Evolutionary conservation across 2,888 invertebrate genomes (phyloP).

Genomic region (Malthinus flaveolus): DNA sequence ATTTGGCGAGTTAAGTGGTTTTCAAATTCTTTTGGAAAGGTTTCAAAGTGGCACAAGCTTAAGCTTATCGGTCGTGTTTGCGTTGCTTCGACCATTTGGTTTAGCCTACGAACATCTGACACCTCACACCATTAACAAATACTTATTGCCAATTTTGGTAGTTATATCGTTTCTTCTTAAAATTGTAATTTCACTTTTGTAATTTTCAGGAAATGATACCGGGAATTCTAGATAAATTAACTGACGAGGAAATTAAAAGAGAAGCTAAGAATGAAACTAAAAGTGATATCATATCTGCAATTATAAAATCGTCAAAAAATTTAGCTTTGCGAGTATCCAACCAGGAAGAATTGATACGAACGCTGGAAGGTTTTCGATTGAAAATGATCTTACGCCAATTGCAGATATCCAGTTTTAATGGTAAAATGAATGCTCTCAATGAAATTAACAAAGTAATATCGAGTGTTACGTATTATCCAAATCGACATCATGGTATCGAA

Average conservation of each 20-base stretch:
- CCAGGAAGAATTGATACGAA: slow-evolving; percentile 77
- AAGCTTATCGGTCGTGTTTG: slow-evolving; percentile 76
- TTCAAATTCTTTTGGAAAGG: slow-evolving; percentile 80
- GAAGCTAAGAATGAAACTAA: slow-evolving; percentile 95
- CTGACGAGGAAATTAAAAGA: slow-evolving; percentile 93
- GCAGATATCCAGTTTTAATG: slow-evolving; percentile 97
- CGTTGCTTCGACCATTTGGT: slow-evolving; percentile 88
- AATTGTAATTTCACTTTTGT: background rate
- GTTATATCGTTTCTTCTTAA: slow-evolving; percentile 34
- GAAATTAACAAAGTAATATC: slow-evolving; percentile 97
- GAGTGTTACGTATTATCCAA: slow-evolving; percentile 87
- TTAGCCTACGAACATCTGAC: slow-evolving; percentile 90
- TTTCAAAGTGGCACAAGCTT: slow-evolving; percentile 77
- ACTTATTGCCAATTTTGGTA: slow-evolving; percentile 88
- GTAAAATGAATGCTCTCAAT: slow-evolving; percentile 98
- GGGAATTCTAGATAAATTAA: slow-evolving; percentile 85
- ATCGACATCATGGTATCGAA: slow-evolving; percentile 70
- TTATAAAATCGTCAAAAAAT: slow-evolving; percentile 90
- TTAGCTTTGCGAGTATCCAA: slow-evolving; percentile 83
- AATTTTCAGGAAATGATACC: slow-evolving; percentile 83
- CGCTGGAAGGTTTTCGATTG: slow-evolving; percentile 89
- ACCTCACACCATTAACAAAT: slow-evolving; percentile 86
- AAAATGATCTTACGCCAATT: slow-evolving; percentile 91
- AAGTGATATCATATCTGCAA: slow-evolving; percentile 93
- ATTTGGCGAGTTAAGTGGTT: slow-evolving; percentile 90